These are phyloP conservation scores for Deilephila porcellus DNA, from an alignment of 2,888 invertebrate genomes.

Conservation along the genomic window DNA sequence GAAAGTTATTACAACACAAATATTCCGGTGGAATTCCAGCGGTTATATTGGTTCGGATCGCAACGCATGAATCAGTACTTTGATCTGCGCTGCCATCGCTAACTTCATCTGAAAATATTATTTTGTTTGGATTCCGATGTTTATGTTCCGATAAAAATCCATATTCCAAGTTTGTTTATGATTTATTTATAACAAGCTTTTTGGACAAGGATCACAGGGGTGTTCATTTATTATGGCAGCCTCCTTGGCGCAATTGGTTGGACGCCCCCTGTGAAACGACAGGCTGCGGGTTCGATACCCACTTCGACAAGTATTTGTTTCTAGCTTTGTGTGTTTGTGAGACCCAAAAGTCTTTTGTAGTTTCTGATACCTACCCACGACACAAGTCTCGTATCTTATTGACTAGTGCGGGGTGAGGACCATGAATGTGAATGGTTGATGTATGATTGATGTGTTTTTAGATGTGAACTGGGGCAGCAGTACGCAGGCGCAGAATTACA, in stretches of 20 bases:
- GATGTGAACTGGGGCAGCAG: conserved; percentile 99
- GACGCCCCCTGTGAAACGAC: too few relatives aligned
- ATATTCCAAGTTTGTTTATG: background rate
- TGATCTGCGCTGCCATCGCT: conserved; percentile 11
- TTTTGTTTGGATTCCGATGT: conserved; percentile 16
- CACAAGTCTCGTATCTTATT: too few relatives aligned
- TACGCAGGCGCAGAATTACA: conserved; percentile 98
- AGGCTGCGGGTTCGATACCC: too few relatives aligned
- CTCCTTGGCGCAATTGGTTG: too few relatives aligned
- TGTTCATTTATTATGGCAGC: too few relatives aligned
- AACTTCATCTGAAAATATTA: conserved; percentile 10
- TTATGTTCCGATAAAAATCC: background rate
- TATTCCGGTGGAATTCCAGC: conserved; percentile 29
- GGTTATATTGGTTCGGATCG: conserved; percentile 39
- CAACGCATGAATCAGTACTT: conserved; percentile 33
- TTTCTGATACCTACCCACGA: too few relatives aligned
- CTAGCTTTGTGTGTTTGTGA: too few relatives aligned
- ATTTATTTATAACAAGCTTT: background rate
- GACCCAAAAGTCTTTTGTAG: too few relatives aligned
- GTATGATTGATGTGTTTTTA: conserved; percentile 46
- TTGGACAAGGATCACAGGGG: background rate
- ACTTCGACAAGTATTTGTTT: too few relatives aligned
- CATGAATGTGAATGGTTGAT: too few relatives aligned
- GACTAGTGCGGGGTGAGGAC: too few relatives aligned
- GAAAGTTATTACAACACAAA: conserved; percentile 50